Evolutionary conservation across 2,797 vertebrate species (phyloP), one percentile per base, ranked within the genome.

Genomic region (Thamnophis elegans): DNA sequence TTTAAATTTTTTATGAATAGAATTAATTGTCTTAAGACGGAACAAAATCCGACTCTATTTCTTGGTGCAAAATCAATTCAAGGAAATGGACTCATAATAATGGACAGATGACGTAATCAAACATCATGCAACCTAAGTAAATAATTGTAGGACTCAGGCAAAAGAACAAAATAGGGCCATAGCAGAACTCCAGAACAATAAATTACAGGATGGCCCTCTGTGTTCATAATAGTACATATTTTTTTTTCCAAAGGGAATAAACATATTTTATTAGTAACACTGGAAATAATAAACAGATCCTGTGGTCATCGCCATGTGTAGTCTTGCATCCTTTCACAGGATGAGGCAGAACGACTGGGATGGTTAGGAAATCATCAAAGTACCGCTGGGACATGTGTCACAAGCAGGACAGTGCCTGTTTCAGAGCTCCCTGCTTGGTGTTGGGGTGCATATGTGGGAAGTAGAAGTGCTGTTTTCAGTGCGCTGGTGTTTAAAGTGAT

Each of bases 51-150:
- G 0, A 42, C 85, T 85, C 36, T 56, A 47, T 92, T 94, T 92
- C 68, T 91, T 94, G 89, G 56, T 89, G 56, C 91, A 95, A 93
- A 85, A 22, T 28, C 93, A 93, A 58, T 86, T n/a, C 59, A 87
- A 94, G 94, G 47, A 59, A 53, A 36, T 78, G 32, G 90, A 20
- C 1, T 0, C 32, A 60, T 90, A 93, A 54, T 68, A 68, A 20
- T 54, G 13, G 54, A 55, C 54, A 55, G 54, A 1, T 78, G 56
- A 92, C 54, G 93, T 93, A 93, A 78, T 82, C 56, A 85, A 90
- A 95, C 92, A 92, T 53, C 62, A 68, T 73, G 16, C 32, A 73
- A 73, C 42, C 85, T 0, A 0, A 53, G 93, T 94, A 78, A 91
- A 94, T 32, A 1, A 4, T 5, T 82, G 78, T 32, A 78, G 94